These are phyloP conservation scores for Chloebia gouldiae DNA, from an alignment of 2,113 vertebrate genomes.

Conservation along the genomic window DNA sequence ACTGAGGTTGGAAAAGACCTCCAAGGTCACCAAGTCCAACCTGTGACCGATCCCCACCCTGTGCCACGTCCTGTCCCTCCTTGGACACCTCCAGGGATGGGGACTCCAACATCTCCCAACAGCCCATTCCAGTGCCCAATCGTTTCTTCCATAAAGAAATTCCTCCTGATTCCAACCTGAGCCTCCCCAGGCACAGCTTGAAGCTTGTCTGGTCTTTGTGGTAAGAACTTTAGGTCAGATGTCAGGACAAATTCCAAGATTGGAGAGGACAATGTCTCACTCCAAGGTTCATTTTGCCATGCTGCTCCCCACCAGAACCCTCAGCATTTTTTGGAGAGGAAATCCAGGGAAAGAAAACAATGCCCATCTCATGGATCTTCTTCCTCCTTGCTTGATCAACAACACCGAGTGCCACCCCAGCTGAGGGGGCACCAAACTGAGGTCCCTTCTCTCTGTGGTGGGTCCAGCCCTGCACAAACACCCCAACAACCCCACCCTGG, in stretches of 20 bases:
- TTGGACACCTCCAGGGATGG: neutral
- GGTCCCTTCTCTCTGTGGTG: neutral
- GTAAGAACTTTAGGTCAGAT: neutral
- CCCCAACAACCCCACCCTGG: neutral
- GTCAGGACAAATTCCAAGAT: neutral
- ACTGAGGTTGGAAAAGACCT: neutral
- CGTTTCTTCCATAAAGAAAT: neutral
- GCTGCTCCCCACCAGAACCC: neutral
- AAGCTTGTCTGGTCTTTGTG: neutral
- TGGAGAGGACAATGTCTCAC: neutral
- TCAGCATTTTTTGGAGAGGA: neutral
- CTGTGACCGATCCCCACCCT: neutral
- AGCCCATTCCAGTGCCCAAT: neutral
- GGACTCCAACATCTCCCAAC: neutral
- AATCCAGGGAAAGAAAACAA: neutral
- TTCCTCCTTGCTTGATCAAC: neutral
- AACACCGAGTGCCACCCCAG: neutral
- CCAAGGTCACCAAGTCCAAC: neutral
- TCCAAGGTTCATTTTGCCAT: neutral
- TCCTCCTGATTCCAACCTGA: neutral
- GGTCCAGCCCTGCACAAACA: neutral
- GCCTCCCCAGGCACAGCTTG: neutral
- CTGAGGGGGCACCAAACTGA: fast-evolving
- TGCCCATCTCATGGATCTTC: fast-evolving
- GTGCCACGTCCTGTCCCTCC: neutral